Evolutionary conservation across 2,888 invertebrate species (phyloP).

Genomic region (Dryobotodes eremita): DNA sequence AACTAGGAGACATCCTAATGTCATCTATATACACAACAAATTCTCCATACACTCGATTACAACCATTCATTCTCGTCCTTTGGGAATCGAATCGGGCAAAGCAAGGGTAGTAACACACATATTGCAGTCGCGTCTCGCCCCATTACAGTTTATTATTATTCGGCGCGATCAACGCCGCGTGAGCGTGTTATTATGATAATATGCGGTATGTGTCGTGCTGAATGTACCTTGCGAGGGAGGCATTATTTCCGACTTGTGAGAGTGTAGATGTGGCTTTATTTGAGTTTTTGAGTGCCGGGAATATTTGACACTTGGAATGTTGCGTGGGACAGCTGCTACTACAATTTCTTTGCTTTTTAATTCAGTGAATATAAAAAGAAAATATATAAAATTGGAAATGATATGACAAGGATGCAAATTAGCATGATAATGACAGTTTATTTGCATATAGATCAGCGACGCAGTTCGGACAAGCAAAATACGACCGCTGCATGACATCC

Average conservation of each 20-base stretch:
- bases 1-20: constrained; percentile 6
- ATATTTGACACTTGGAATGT: constrained; percentile 20
- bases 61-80: constrained; percentile 57
- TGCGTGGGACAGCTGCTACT: not conserved
- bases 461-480: not conserved
- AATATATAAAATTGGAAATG: not conserved
- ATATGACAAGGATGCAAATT: not conserved
- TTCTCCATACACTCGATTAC: constrained; percentile 31
- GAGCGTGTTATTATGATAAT: constrained; percentile 74
- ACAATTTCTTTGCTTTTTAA: not conserved
- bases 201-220: constrained; percentile 50
- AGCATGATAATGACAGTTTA: not conserved
- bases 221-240: constrained; percentile 28
- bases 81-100: constrained; percentile 53
- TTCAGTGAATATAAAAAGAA: not conserved
- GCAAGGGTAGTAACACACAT: constrained; percentile 53
- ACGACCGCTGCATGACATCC: not conserved
- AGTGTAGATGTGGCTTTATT: constrained; percentile 45
- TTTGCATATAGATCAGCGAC: not conserved
- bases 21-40: constrained; percentile 9
- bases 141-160: constrained; percentile 78
- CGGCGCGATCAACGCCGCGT: constrained; percentile 64
- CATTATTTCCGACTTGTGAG: constrained; percentile 21
- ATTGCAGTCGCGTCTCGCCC: constrained; percentile 66
- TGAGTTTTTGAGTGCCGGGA: constrained; percentile 19